A percentile compares a stretch with the other conserved stretches of the same genome.
Evolutionary conservation across 2,797 vertebrate species (phyloP).

Genomic region (Ispidina lecontei): DNA sequence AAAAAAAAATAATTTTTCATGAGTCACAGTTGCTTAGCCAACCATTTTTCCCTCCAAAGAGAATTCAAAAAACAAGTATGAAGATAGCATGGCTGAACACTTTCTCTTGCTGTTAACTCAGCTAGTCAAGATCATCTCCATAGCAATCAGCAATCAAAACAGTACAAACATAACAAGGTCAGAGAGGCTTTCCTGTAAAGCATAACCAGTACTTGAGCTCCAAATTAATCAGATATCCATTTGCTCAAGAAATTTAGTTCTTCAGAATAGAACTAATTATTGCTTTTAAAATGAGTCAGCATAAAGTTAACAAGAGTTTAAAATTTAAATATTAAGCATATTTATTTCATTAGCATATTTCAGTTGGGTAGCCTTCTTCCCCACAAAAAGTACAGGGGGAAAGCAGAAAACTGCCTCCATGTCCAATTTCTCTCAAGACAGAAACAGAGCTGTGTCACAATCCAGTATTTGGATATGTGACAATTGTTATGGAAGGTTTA

Average conservation of each 20-base stretch:
- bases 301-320: background rate
- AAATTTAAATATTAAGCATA: background rate
- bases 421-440: background rate
- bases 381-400: background rate
- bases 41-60: background rate
- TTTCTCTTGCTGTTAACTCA: slow-evolving; percentile 46
- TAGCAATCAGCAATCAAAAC: slow-evolving; percentile 59
- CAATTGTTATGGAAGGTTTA: too few species aligned
- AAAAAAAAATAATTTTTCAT: background rate
- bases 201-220: slow-evolving; percentile 68
- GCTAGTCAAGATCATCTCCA: slow-evolving; percentile 69
- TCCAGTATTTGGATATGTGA: too few species aligned
- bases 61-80: background rate
- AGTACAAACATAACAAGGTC: slow-evolving; percentile 60
- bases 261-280: slow-evolving; percentile 37
- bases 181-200: slow-evolving; percentile 35
- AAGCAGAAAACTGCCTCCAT: background rate
- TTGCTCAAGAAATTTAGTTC: slow-evolving; percentile 43
- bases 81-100: background rate
- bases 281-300: background rate
- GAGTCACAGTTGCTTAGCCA: background rate
- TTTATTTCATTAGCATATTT: background rate
- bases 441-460: background rate
- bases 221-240: slow-evolving; percentile 47
- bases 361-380: background rate